Conservation (phyloP, 2,888 invertebrate genomes). For the Lepidochitona cinerea region DNA sequence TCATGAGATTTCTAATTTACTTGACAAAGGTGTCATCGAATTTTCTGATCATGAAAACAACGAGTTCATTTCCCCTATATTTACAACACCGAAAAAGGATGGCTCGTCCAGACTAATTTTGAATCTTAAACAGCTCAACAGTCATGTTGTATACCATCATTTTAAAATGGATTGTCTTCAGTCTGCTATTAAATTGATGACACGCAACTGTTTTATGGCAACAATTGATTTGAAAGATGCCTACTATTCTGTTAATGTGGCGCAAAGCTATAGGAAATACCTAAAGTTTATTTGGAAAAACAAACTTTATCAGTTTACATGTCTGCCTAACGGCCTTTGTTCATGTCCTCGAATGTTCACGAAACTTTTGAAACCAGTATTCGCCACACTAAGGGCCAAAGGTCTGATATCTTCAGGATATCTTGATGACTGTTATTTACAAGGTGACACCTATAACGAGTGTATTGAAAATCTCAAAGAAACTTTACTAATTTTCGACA, state of each 20-base stretch:
- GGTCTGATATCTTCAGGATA: constrained; percentile 20
- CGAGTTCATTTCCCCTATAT: background rate
- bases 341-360: too few species aligned
- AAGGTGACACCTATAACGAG: constrained; percentile 11
- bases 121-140: too few species aligned
- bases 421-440: constrained; percentile 28
- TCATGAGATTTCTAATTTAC: too few species aligned
- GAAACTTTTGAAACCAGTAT: constrained; percentile 30
- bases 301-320: too few species aligned
- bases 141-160: too few species aligned
- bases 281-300: constrained; percentile 21
- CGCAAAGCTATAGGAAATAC: too few species aligned
- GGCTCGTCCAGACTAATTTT: background rate
- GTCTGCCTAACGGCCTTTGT: too few species aligned
- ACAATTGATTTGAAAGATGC: too few species aligned
- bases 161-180: too few species aligned
- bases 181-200: too few species aligned
- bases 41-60: background rate
- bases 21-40: background rate
- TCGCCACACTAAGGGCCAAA: constrained; percentile 11
- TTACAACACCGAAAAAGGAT: background rate
- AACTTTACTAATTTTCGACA: constrained; percentile 20
- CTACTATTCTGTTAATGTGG: too few species aligned
- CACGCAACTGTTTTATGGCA: too few species aligned
- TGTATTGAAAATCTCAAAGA: constrained; percentile 16